These are phyloP conservation scores for Phaethornis superciliosus DNA, from an alignment of 2,113 vertebrate genomes.

Conservation along the genomic window DNA sequence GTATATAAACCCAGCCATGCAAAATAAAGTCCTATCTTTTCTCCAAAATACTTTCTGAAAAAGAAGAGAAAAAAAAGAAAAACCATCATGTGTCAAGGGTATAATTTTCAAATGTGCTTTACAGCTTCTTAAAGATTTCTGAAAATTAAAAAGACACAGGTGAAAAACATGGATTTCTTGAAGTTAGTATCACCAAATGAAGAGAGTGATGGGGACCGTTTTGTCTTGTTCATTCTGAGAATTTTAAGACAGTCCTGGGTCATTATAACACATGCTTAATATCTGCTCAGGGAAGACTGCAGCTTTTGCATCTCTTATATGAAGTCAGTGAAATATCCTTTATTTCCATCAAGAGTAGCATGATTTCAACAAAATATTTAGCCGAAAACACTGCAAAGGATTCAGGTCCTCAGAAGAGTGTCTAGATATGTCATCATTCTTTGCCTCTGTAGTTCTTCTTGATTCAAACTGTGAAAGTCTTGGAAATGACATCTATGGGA, in stretches of 20 bases:
- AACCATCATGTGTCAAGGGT: neutral
- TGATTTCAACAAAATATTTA: neutral
- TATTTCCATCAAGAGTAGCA: neutral
- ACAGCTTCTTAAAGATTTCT: neutral
- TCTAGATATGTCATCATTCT: neutral
- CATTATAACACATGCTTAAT: neutral
- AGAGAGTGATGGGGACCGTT: neutral
- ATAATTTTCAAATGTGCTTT: neutral
- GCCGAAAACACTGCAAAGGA: neutral
- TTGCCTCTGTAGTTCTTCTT: neutral
- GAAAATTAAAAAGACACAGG: neutral
- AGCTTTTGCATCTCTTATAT: neutral
- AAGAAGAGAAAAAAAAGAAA: neutral
- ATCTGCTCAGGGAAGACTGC: neutral
- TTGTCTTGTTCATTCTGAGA: neutral
- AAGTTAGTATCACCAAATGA: neutral
- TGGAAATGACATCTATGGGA: neutral
- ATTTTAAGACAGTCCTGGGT: neutral
- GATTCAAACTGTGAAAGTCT: neutral
- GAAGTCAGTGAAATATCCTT: neutral
- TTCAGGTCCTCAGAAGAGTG: neutral
- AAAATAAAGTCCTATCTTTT: constrained; percentile 98
- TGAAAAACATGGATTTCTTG: neutral
- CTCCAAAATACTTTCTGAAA: constrained; percentile 96
- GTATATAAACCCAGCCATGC: constrained; percentile 98